These are phyloP conservation scores for Watsonalla cultraria DNA, from an alignment of 2,888 invertebrate species.

Conservation along the genomic window DNA sequence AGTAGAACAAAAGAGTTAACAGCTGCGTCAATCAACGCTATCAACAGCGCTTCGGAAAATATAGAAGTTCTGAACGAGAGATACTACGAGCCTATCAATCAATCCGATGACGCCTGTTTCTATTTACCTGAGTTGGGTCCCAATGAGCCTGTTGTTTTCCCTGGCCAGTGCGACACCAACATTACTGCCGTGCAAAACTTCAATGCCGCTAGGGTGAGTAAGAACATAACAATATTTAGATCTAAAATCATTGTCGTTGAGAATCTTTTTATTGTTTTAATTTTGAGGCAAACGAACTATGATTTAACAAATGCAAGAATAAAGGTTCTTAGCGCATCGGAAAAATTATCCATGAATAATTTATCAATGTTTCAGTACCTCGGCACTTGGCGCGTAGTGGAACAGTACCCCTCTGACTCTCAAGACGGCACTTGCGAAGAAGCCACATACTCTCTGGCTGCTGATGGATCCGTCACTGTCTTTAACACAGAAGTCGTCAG, in stretches of 20 bases:
- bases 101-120: constrained; percentile 47
- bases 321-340: not conserved
- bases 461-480: constrained; percentile 36
- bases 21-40: constrained; percentile 20
- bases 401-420: constrained; percentile 31
- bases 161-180: constrained; percentile 47
- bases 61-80: constrained; percentile 40
- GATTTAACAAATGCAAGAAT: not conserved
- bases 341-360: not conserved
- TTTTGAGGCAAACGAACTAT: not conserved
- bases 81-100: constrained; percentile 37
- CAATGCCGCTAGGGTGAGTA: constrained; percentile 37
- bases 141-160: constrained; percentile 36
- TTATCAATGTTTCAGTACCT: constrained; percentile 26
- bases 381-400: constrained; percentile 35
- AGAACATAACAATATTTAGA: no score
- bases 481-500: constrained; percentile 52
- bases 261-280: no score
- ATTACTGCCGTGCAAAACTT: constrained; percentile 47
- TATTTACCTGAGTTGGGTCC: constrained; percentile 38
- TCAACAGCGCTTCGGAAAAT: constrained; percentile 29
- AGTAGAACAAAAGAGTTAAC: constrained; percentile 39
- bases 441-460: constrained; percentile 60
- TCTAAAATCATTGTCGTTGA: no score
- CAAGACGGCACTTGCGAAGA: constrained; percentile 37